Evolutionary conservation across 2,113 vertebrate genomes (phyloP), one percentile per base, ranked within the genome.

Genomic region (Natator depressus): DNA sequence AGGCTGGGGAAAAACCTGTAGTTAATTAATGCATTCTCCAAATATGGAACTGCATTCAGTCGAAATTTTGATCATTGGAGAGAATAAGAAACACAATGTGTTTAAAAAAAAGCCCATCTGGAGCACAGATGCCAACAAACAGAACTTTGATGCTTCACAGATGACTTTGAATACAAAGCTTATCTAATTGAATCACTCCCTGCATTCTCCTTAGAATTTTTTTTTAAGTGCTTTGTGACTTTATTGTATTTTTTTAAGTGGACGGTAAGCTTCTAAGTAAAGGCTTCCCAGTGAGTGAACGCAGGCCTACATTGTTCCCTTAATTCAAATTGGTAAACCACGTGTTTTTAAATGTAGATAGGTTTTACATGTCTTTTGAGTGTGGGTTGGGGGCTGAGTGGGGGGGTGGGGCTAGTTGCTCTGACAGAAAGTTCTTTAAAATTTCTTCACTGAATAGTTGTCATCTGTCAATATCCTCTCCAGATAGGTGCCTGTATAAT

Each of bases 261-360:
- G 88, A 87, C 80, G 89, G 27, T 49, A 85, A 95, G 69, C 91
- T 93, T 54, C 59, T 86, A 69, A 95, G 93, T 79, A 89, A 89
- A 75, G 25, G 5, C 16, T 84, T 93, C 53, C 90, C 95, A 85
- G 47, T 91, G 85, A 96, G 84, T 87, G 50, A 35, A 80, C 94
- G 27, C 10, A 10, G 90, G 84, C 86, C 89, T 95, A 31, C 89
- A 93, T 51, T 75, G 11, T 94, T 89, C 38, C n/a, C 62, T 93
- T 97, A 95, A 95, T 97, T 95, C 97, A 97, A 94, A 86, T 95
- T 93, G 94, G 94, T 89, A 94, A 95, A 91, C 93, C 91, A 83
- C 85, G 87, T 87, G 91, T 75, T 93, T 93, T 83, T 84, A 95
- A 55, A 10, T 13, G 16, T 76, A 24, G 38, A 84, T 50, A 91